A percentile compares a stretch with the other conserved stretches of the same genome.
phyloP scores from a whole-genome alignment of 2,797 vertebrate genomes.

The Oceanodroma leucorhoa region DNA sequence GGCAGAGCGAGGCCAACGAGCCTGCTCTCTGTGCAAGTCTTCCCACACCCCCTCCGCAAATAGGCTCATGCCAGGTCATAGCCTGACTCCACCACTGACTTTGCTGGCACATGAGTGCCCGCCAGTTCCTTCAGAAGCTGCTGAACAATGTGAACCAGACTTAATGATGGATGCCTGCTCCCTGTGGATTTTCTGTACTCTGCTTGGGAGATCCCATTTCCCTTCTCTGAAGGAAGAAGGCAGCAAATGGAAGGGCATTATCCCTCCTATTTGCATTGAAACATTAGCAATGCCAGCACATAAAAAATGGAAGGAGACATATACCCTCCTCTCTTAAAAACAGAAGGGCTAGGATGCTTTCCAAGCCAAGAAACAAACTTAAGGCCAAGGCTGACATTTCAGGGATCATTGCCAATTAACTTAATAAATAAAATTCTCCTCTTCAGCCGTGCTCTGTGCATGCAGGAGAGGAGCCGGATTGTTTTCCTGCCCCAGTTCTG shows the following conservation, averaged over 20 bases:
- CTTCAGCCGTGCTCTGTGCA: background rate
- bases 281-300: background rate
- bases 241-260: background rate
- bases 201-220: background rate
- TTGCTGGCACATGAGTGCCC: background rate
- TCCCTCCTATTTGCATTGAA: background rate
- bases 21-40: background rate
- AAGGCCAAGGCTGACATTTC: constrained; percentile 32
- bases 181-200: background rate
- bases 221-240: background rate
- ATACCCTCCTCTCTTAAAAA: background rate
- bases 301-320: background rate
- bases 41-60: background rate
- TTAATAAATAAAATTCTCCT: constrained; percentile 52
- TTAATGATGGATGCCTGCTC: constrained; percentile 16
- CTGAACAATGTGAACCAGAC: background rate
- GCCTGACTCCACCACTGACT: background rate
- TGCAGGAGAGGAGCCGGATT: background rate
- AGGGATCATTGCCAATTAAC: constrained; percentile 41
- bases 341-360: background rate
- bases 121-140: background rate
- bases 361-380: constrained; percentile 20
- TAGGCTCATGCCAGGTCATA: background rate
- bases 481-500: constrained; percentile 32
- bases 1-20: background rate